Percentiles rank a stretch among this genome's conserved stretches.
Conservation (phyloP, 2,797 vertebrate species). For the Triplophysa bombifrons region DNA sequence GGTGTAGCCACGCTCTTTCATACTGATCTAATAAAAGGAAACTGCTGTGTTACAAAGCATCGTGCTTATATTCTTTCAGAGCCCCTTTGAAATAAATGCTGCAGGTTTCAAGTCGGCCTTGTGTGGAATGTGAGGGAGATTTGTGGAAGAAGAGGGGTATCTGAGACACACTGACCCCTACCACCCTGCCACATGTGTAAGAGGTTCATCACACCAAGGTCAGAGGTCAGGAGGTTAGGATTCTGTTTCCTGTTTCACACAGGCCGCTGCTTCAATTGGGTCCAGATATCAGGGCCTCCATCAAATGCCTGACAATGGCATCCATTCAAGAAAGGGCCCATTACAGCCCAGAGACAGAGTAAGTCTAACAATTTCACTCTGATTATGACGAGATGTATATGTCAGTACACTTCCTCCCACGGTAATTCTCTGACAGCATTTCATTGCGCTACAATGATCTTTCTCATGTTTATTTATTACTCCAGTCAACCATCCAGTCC, state of each 20-base stretch:
- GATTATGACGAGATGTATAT: slow-evolving; percentile 51
- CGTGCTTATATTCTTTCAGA: slow-evolving; percentile 36
- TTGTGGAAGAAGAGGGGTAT: slow-evolving; percentile 40
- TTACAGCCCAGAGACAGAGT: slow-evolving; percentile 49
- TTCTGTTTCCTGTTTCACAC: slow-evolving; percentile 70
- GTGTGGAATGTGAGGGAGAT: slow-evolving; percentile 39
- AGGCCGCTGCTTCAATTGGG: slow-evolving; percentile 62
- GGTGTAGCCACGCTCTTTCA: slow-evolving; percentile 14
- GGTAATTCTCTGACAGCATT: slow-evolving; percentile 43
- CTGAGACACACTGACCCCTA: slow-evolving; percentile 37
- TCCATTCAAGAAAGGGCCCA: slow-evolving; percentile 55
- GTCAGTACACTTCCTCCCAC: slow-evolving; percentile 39
- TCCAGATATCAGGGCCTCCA: slow-evolving; percentile 58
- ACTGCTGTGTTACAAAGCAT: slow-evolving; percentile 12
- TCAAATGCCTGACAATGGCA: slow-evolving; percentile 59
- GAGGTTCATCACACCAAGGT: slow-evolving; percentile 64
- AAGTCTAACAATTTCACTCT: slow-evolving; percentile 52
- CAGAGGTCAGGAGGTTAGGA: slow-evolving; percentile 65
- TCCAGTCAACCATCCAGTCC: background rate
- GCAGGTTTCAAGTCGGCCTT: slow-evolving; percentile 43
- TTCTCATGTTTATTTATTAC: background rate
- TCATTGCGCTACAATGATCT: slow-evolving; percentile 39
- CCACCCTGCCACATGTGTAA: slow-evolving; percentile 60
- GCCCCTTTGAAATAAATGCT: slow-evolving; percentile 44
- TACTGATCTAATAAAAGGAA: slow-evolving; percentile 47